These are phyloP conservation scores for Portevinia maculata DNA, from an alignment of 2,888 invertebrate species.

Conservation along the genomic window DNA sequence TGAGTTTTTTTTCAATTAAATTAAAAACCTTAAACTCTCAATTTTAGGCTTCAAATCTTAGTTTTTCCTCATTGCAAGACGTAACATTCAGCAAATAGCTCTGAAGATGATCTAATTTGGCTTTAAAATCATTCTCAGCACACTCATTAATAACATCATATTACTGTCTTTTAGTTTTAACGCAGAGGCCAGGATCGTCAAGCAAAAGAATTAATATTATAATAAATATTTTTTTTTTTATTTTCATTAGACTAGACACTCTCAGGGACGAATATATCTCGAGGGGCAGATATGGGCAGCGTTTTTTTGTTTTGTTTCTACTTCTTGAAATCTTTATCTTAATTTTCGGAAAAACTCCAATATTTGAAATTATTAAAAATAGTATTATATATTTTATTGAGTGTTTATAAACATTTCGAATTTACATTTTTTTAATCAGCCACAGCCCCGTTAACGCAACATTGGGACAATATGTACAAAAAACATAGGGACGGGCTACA, in stretches of 20 bases:
- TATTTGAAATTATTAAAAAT: too few relatives aligned
- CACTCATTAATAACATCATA: conserved; percentile 7
- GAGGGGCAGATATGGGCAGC: too few relatives aligned
- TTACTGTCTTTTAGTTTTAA: conserved; percentile 1
- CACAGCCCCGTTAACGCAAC: too few relatives aligned
- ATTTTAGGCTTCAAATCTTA: background rate
- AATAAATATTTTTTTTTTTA: background rate
- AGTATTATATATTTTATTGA: too few relatives aligned
- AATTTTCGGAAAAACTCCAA: too few relatives aligned
- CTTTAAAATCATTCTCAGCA: background rate
- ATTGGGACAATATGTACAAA: too few relatives aligned
- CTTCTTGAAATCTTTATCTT: background rate
- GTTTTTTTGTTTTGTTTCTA: background rate
- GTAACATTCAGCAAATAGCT: conserved; percentile 4
- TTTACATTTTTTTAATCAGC: too few relatives aligned
- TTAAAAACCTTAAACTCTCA: conserved; percentile 6
- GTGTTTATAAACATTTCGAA: too few relatives aligned
- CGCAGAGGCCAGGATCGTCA: background rate
- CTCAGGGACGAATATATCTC: too few relatives aligned
- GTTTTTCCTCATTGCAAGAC: background rate
- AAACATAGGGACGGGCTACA: too few relatives aligned
- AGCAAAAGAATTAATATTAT: background rate
- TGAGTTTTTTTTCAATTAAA: background rate
- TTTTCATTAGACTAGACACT: too few relatives aligned
- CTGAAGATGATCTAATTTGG: background rate